These are phyloP conservation scores for Temnothorax curvispinosus DNA, from an alignment of 1,140 invertebrate species.

Conservation along the genomic window DNA sequence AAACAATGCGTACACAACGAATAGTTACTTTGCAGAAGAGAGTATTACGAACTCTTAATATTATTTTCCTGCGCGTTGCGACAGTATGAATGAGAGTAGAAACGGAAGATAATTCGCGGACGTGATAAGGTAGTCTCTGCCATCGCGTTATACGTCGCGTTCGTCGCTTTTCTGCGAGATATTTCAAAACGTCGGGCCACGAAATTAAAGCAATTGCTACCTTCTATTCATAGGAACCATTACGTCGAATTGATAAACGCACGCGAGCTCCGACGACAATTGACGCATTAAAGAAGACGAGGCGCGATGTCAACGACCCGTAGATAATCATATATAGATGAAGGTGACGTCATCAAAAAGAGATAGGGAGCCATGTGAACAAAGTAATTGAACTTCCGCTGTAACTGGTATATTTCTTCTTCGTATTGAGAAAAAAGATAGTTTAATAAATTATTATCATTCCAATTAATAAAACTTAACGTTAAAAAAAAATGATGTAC, in stretches of 20 bases:
- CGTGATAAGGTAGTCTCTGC: not conserved
- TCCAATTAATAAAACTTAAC: not conserved
- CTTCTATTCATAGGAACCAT: constrained; percentile 56
- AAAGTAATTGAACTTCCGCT: not conserved
- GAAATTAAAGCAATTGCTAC: constrained; percentile 57
- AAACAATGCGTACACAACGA: constrained; percentile 3
- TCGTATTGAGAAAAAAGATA: not conserved
- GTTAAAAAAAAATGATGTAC: not conserved
- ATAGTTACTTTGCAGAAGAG: constrained; percentile 7
- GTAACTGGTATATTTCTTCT: not conserved
- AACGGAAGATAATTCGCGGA: not conserved
- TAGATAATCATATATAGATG: constrained; percentile 57
- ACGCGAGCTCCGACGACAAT: constrained; percentile 52
- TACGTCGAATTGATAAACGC: constrained; percentile 58
- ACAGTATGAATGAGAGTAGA: not conserved
- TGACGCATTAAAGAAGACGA: constrained; percentile 50
- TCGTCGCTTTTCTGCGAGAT: constrained; percentile 24
- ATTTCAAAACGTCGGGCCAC: constrained; percentile 32
- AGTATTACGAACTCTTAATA: not conserved
- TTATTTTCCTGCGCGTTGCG: not conserved
- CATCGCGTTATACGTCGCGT: not conserved
- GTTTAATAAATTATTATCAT: not conserved
- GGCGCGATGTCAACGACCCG: constrained; percentile 44
- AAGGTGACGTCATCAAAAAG: constrained; percentile 12
- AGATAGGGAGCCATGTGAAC: not conserved